Conservation (phyloP, 1,140 invertebrate species). For the Pachyrhynchus sulphureomaculatus region DNA sequence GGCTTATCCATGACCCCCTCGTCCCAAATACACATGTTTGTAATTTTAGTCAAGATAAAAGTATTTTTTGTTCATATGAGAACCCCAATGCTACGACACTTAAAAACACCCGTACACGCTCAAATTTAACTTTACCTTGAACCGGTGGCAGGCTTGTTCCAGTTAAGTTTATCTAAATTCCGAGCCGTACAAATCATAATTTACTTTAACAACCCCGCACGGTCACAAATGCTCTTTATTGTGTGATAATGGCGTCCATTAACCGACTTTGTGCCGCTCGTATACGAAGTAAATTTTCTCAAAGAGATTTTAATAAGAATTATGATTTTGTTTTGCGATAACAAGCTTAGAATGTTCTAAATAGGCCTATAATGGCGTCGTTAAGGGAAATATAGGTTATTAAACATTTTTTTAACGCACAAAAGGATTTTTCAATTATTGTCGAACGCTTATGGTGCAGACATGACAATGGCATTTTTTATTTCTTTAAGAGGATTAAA, state of each 20-base stretch:
- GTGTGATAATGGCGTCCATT: constrained; percentile 31
- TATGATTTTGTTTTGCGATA: constrained; percentile 18
- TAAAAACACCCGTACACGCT: constrained; percentile 20
- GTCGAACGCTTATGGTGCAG: too few species aligned
- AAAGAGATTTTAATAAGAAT: constrained; percentile 24
- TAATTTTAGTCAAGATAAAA: too few species aligned
- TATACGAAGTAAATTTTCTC: constrained; percentile 30
- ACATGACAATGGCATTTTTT: too few species aligned
- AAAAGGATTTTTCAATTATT: background rate
- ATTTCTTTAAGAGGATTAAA: too few species aligned
- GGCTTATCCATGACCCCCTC: too few species aligned
- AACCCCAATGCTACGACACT: constrained; percentile 5
- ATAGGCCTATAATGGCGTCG: constrained; percentile 6
- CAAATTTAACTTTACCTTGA: constrained; percentile 23
- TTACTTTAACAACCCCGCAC: constrained; percentile 28
- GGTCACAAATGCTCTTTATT: constrained; percentile 32
- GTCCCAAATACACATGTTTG: too few species aligned
- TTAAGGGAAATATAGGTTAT: background rate
- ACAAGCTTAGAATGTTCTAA: background rate
- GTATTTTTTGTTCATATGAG: too few species aligned
- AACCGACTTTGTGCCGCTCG: constrained; percentile 29
- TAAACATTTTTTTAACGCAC: background rate
- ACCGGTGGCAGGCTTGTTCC: constrained; percentile 8
- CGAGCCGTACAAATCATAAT: constrained; percentile 28
- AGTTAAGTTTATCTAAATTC: constrained; percentile 31